Conservation (phyloP, 2,113 vertebrate genomes). For the Lonchura striata region DNA sequence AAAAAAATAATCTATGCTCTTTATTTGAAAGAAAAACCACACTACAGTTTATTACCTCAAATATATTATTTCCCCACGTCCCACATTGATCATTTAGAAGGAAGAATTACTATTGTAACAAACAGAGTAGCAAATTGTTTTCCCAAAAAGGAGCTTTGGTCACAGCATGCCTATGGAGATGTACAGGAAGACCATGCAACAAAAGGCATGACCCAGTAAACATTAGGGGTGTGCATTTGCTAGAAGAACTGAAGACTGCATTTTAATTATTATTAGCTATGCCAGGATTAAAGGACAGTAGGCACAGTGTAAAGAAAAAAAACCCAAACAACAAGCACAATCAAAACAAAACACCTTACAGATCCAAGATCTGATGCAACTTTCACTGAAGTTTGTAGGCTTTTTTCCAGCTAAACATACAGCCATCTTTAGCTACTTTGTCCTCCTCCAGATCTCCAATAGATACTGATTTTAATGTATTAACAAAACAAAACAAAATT, state of each 20-base stretch:
- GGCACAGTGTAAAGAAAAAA: not conserved
- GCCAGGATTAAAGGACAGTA: not conserved
- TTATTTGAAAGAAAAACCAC: not conserved
- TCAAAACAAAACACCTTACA: not conserved
- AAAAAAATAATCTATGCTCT: not conserved
- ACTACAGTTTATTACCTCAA: not conserved
- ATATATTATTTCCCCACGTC: not conserved
- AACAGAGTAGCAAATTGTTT: not conserved
- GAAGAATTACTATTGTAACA: not conserved
- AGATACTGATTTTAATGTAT: not conserved
- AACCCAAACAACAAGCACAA: not conserved
- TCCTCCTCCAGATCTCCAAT: not conserved
- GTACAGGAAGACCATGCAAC: not conserved
- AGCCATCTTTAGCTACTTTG: not conserved
- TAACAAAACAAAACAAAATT: not conserved
- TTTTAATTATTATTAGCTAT: not conserved
- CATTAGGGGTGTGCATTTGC: not conserved
- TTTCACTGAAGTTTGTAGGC: not conserved
- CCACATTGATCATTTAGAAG: not conserved
- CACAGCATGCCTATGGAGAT: not conserved
- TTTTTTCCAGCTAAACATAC: not conserved
- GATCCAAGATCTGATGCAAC: not conserved
- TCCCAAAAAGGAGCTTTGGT: not conserved
- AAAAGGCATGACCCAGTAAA: not conserved
- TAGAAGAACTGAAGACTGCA: not conserved